Evolutionary conservation across 2,797 vertebrate species (phyloP), one percentile per base, ranked within the genome.

Genomic region (Miichthys miiuy): DNA sequence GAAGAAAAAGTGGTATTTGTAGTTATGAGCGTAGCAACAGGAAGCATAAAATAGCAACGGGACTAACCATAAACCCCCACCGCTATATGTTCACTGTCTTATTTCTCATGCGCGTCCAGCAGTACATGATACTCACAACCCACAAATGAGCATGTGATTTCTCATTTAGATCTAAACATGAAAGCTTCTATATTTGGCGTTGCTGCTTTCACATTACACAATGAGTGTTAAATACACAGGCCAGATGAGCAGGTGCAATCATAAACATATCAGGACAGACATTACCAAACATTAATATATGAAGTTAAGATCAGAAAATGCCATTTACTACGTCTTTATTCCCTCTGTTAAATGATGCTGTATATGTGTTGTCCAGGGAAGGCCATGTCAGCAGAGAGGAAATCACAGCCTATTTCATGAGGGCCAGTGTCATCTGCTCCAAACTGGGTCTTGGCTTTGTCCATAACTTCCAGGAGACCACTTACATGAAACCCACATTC

Each of bases 381-480:
- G 97, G 98, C 68, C 95, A 96, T 21, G 95, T 99, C 86, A 99
- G 96, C 94, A 95, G 97, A 85, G 96, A 98, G 3, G 97, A 99
- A 92, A 98, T 99, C 91, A 98, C 97, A 0, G 97, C 97, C 79
- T 99, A 99, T 92, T 99, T 99, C 89, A 97, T 99, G 97, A 92
- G 98, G 42, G 97, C 97, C 50, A 99, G 97, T 72, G 98, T 98
- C 38, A 97, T 98, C 92, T 98, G 97, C 90, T 98, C 97, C 87
- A 99, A 98, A 90, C 90, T 98, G 67, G 97, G 97, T 77, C 93
- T 98, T 62, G 97, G 98, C 55, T 99, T 99, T 83, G 95, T 97
- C 75, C 98, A 99, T 92, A 99, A 96, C 93, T 99, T 99, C 89
- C 97, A 98, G 88, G 98, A 99, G 89, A 97, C 96, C 73, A 99